Evolutionary conservation across 2,797 vertebrate species (phyloP), one percentile per base, ranked within the genome.

Genomic region (Poecilia picta): DNA sequence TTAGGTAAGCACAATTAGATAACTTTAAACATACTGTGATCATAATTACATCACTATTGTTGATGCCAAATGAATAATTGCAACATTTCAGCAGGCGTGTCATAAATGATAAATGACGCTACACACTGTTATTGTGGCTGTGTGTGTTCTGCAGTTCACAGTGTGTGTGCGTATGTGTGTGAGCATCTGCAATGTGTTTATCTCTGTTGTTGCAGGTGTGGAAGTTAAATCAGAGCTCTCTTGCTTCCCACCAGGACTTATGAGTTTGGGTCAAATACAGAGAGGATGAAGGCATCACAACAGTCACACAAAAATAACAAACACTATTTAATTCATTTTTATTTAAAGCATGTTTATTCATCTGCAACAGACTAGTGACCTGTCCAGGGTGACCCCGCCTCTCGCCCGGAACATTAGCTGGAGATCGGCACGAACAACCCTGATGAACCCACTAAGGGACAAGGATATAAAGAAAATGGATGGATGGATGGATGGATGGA

Each of bases 231-330:
- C 73, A 18, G 6, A 23, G 8, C 31, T 78, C 11, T 72, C 80
- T 80, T 83, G 49, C 28, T 76, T 83, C 72, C 78, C 46, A 78
- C 53, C 41, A 8, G 84, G 79, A 84, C 76, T 84, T 82, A 84
- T 83, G 78, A 41, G 31, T 79, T 79, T 84, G 79, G 84, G 83
- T 91, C 83, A 84, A 33, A 79, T 20, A 16, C 25, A 73, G n/a
- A 5, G 45, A 0, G 36, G n/a, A 53, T 6, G 68, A 20, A n/a
- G 20, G 47, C 36, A 55, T 36, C 28, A 25, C 13, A 31, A 59
- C 5, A 4, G 31, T 59, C 12, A 59, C 5, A 13, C 55, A 59
- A 31, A 59, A 59, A 28, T 28, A 28, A 2, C 11, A 57, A 59
- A 15, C 5, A 31, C 0, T 2, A 28, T 57, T 15, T 5, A 31